phyloP scores from a whole-genome alignment of 1,140 invertebrate genomes.

The Zaprionus camerounensis region DNA sequence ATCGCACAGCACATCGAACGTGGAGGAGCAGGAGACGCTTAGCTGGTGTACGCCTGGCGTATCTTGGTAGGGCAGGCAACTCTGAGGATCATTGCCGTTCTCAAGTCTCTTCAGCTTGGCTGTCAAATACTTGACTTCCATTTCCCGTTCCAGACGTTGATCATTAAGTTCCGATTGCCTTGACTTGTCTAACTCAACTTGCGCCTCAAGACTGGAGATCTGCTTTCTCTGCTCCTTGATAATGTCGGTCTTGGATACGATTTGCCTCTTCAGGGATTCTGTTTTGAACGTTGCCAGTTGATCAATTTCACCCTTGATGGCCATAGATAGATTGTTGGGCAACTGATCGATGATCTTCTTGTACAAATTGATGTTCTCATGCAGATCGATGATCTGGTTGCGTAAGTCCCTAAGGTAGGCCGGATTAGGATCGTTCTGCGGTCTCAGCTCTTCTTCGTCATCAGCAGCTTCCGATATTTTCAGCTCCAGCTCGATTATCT shows the following conservation, averaged over 20 bases:
- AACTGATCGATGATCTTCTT: background rate
- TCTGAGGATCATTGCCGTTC: background rate
- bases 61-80: background rate
- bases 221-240: slow-evolving; percentile 3
- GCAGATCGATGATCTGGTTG: background rate
- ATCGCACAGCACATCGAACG: slow-evolving; percentile 1
- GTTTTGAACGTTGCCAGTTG: background rate
- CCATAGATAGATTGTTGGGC: background rate
- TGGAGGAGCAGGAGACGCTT: background rate
- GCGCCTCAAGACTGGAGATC: background rate
- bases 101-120: background rate
- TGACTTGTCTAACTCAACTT: background rate
- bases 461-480: background rate
- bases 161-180: background rate
- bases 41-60: background rate
- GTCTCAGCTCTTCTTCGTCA: background rate
- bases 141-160: background rate
- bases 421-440: background rate
- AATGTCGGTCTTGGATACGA: background rate
- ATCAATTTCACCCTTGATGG: background rate
- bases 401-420: background rate
- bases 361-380: slow-evolving; percentile 7
- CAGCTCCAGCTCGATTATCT: background rate
- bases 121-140: background rate
- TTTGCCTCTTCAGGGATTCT: background rate